Evolutionary conservation across 2,888 invertebrate genomes (phyloP), one percentile per base, ranked within the genome.

Genomic region (Agrotis segetum): DNA sequence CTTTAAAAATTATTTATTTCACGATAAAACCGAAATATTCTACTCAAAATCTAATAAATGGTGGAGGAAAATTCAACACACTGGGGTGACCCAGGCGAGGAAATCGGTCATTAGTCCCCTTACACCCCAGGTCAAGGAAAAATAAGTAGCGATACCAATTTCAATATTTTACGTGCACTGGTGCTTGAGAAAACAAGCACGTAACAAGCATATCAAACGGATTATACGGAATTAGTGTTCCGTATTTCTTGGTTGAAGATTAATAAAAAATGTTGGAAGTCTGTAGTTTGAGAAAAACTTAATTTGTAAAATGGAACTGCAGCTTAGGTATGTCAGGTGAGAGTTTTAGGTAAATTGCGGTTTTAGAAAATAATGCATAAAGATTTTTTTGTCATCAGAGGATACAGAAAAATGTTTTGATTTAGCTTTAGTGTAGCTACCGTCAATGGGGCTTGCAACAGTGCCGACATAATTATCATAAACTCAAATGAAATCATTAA

Each of bases 161-260:
- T 62, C 52, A 76, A 74, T 74, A 61, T 74, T 65, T 65, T 65
- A 76, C 65, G 65, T 76, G 74, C 73, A 17, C 4, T 47, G 61
- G 14, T 24, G 34, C 14, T 60, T 59, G 17, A 64, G 49, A 60
- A 72, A 69, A 68, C 60, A 71, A 60, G 19, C 71, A 61, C 78
- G 78, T 56, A 24, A 71, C 44, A 46, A 50, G 56, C 13, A 61
- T 19, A 78, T 44, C 2, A 19, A 77, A 68, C 50, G 24, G 16
- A 61, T 56, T 77, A 2, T n/a, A 56, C 13, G 29, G 53, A 60
- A 60, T 70, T 60, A 74, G 21, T 49, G 24, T 69, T 47, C 19
- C 17, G 17, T 52, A 66, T 5, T 19, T 19, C 11, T 9, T 34
- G 46, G 24, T 44, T 9, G 2, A 60, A 29, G 3, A 17, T 24